A percentile compares a stretch with the other conserved stretches of the same genome.
These are phyloP conservation scores for Drosophila leontia DNA, from an alignment of 1,140 invertebrate species.

Conservation along the genomic window DNA sequence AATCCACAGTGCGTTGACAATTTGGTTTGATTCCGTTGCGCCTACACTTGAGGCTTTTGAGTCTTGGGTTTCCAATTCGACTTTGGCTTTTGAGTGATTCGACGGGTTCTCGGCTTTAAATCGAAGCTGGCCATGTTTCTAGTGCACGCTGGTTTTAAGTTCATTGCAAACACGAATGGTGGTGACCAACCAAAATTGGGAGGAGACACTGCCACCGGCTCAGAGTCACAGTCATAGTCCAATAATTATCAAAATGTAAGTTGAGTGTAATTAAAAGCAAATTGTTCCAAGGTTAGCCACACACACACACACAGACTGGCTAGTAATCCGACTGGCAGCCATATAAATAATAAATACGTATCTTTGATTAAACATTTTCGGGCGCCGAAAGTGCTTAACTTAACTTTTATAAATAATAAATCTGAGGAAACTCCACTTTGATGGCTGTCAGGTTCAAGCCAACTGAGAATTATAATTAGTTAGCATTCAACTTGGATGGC, in stretches of 20 bases:
- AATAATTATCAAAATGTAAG: conserved; percentile 71
- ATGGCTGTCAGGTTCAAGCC: conserved; percentile 35
- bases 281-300: conserved; percentile 54
- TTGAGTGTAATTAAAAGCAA: conserved; percentile 64
- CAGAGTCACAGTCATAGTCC: conserved; percentile 65
- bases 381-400: conserved; percentile 33
- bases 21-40: neutral
- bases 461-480: conserved; percentile 42
- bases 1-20: conserved; percentile 12
- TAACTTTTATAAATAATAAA: conserved; percentile 64
- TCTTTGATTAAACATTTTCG: conserved; percentile 62
- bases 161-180: conserved; percentile 61
- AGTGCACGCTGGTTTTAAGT: conserved; percentile 57
- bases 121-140: conserved; percentile 21
- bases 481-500: conserved; percentile 15
- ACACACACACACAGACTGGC: conserved; percentile 1
- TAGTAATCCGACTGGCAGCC: conserved; percentile 9
- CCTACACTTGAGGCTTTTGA: conserved; percentile 13
- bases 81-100: neutral
- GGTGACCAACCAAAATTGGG: conserved; percentile 33
- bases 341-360: conserved; percentile 61
- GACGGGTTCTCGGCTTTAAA: conserved; percentile 6
- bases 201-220: conserved; percentile 12
- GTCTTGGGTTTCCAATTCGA: neutral
- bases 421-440: conserved; percentile 39